A percentile compares a stretch with the other conserved stretches of the same genome.
Evolutionary conservation across 2,113 vertebrate species (phyloP).

Genomic region (Stomatorhinus ivindoensis): DNA sequence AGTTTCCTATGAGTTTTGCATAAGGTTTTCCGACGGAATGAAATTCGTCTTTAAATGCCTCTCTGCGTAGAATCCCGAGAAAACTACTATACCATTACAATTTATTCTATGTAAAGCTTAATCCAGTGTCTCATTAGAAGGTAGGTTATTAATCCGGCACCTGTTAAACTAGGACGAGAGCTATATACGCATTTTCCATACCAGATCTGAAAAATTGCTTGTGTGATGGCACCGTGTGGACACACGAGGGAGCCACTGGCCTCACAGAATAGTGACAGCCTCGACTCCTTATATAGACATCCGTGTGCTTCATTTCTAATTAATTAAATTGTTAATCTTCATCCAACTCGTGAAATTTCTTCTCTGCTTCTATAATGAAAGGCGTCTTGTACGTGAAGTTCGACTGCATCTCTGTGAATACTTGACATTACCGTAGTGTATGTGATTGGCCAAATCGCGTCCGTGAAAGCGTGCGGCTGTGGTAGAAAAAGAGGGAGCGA

Average conservation of each 20-base stretch:
- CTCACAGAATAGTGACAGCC: conserved; percentile 16
- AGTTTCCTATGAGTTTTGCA: background rate
- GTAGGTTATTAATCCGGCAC: background rate
- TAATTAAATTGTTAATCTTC: background rate
- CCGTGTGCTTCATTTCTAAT: background rate
- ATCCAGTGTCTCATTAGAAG: background rate
- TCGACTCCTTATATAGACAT: conserved; percentile 17
- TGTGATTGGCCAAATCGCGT: background rate
- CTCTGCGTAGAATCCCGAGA: background rate
- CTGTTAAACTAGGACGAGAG: background rate
- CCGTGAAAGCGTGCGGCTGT: background rate
- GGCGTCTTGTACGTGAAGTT: background rate
- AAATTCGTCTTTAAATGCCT: background rate
- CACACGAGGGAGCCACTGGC: conserved; percentile 38
- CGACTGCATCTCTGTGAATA: background rate
- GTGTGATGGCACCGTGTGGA: background rate
- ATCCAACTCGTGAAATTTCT: background rate
- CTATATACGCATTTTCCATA: background rate
- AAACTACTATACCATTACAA: background rate
- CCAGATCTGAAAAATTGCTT: background rate
- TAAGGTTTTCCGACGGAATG: background rate
- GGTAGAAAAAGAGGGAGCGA: background rate
- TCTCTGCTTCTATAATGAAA: background rate
- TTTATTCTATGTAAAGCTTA: background rate
- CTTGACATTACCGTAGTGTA: background rate